Conservation (phyloP, 2,797 vertebrate genomes). For the Phataginus tetradactyla region DNA sequence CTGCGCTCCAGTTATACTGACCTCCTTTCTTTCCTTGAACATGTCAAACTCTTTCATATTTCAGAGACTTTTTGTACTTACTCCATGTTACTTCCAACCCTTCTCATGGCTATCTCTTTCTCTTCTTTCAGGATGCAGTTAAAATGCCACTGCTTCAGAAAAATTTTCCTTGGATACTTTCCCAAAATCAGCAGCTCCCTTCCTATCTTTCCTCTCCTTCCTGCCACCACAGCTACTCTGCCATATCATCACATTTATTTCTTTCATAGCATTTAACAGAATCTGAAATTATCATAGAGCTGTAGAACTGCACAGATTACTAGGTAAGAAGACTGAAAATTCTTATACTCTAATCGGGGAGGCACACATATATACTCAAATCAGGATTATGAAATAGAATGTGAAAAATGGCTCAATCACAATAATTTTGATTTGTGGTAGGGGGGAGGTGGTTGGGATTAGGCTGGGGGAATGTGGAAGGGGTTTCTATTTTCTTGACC, state of each 20-base stretch:
- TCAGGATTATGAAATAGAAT: not conserved
- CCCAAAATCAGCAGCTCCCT: not conserved
- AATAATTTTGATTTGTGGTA: not conserved
- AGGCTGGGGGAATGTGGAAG: not conserved
- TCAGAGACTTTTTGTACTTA: not conserved
- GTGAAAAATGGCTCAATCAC: not conserved
- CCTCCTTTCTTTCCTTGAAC: not conserved
- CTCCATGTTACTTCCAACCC: not conserved
- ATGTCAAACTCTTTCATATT: not conserved
- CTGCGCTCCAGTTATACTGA: not conserved
- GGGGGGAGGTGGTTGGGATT: not conserved
- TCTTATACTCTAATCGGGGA: not conserved
- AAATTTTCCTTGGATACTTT: not conserved
- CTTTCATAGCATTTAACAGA: not conserved
- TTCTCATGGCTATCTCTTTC: not conserved
- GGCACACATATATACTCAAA: not conserved
- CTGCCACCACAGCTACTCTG: not conserved
- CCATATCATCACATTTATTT: not conserved
- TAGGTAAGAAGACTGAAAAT: not conserved
- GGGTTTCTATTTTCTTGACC: not conserved
- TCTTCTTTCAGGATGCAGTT: not conserved
- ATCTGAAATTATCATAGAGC: not conserved
- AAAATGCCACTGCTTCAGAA: not conserved
- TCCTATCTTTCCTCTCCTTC: too few relatives aligned
- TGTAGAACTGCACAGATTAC: not conserved